Percentiles rank a stretch among this genome's conserved stretches.
These are phyloP conservation scores for Barbus barbus DNA, from an alignment of 2,113 vertebrate species.

Conservation along the genomic window DNA sequence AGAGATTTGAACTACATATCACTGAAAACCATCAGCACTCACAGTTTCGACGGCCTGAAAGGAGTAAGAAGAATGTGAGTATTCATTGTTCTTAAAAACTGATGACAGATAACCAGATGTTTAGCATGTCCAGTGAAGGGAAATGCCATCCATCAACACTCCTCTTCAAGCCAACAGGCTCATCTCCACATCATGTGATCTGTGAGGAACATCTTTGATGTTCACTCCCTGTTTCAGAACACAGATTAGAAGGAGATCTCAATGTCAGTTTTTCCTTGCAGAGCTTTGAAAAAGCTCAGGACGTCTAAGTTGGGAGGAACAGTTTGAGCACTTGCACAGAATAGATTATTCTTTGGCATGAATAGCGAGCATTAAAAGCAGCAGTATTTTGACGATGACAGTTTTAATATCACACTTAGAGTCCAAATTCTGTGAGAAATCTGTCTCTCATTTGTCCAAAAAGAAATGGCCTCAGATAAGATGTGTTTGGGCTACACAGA, in stretches of 20 bases:
- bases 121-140: not conserved
- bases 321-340: constrained; percentile 18
- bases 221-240: not conserved
- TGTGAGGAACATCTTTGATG: not conserved
- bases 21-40: constrained; percentile 61
- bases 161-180: not conserved
- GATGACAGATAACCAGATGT: not conserved
- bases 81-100: not conserved
- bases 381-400: not conserved
- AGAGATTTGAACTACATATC: constrained; percentile 64
- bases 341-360: constrained; percentile 16
- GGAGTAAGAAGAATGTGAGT: constrained; percentile 69
- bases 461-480: not conserved
- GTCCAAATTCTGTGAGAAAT: not conserved
- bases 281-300: constrained; percentile 8
- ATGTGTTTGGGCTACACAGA: not conserved
- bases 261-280: not conserved
- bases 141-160: not conserved
- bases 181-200: not conserved
- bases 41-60: constrained; percentile 65
- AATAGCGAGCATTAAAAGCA: not conserved
- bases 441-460: not conserved
- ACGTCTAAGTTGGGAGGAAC: constrained; percentile 20
- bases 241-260: not conserved
- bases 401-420: constrained; percentile 24